Base-by-base conservation (phyloP, 2,113 vertebrate genomes). In the Mastomys coucha region DNA sequence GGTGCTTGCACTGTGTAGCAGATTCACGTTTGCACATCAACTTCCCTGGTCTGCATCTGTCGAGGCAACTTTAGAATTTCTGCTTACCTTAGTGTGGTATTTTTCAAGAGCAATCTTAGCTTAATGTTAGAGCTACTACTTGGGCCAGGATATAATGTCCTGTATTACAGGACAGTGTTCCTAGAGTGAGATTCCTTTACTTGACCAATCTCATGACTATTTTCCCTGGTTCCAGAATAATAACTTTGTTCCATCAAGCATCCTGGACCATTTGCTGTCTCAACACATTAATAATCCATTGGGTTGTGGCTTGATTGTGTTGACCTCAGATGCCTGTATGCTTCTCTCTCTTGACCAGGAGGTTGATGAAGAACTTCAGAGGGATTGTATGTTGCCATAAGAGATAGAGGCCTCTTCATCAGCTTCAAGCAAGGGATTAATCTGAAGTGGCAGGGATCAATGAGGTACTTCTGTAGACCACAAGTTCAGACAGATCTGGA, bases 351-450 rank as follows among this genome's bases (percentile, higher is more conserved):
- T 96, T 93, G 39, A 10, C 53, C 8, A 88, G 5, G 49, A 33
- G 17, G 5, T 36, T 19, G 5, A 4, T 20, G 2, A 22, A 58
- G 33, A 76, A 88, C 33, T 80, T 85, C 39, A 95, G 45, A 72
- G 42, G 80, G 51, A 26, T 45, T 77, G 0, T 8, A 2, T n/a
- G 58, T 91, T 72, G 20, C 72, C 17, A 67, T 88, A 26, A 20
- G 82, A 49, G 24, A 77, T 36, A 56, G 53, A 89, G 24, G 11
- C 11, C 24, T 96, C 11, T 63, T 49, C 5, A 12, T 85, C 58
- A 45, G 58, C 36, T 95, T 93, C 67, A 77, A 97, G 58, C 87
- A 94, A 86, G n/a, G n/a, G 12, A 20, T 9, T 69, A 8, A 31
- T 45, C 28, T 65, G 42, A 7, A 69, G 5, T 39, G 75, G 36